Conservation (phyloP, 2,797 vertebrate species). For the Vireo griseus region DNA sequence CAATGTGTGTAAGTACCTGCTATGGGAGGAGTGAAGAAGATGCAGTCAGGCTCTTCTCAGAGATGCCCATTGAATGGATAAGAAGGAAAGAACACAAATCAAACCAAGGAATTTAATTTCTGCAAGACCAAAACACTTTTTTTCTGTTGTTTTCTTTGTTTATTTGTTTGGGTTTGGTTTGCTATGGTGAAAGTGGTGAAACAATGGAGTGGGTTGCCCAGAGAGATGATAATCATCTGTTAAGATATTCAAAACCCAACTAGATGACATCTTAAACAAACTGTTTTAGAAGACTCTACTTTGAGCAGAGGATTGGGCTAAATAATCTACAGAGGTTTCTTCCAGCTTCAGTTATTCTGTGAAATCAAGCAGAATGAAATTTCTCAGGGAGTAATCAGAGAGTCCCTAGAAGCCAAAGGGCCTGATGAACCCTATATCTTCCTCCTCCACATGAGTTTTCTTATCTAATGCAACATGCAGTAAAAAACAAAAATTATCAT, state of each 20-base stretch:
- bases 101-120: background rate
- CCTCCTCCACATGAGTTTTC: background rate
- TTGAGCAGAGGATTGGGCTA: background rate
- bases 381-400: background rate
- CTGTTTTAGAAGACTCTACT: background rate
- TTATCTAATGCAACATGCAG: background rate
- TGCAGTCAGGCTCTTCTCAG: background rate
- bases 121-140: background rate
- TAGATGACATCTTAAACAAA: background rate
- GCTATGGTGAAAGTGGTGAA: background rate
- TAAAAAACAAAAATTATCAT: background rate
- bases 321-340: background rate
- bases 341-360: background rate
- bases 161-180: background rate
- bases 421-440: background rate
- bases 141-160: background rate
- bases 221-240: background rate
- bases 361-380: background rate
- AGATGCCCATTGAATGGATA: background rate
- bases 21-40: background rate
- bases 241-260: background rate
- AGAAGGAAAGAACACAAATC: background rate
- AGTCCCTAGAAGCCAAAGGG: background rate
- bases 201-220: background rate
- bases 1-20: accelerated